Conservation (phyloP, 2,113 vertebrate genomes). For the Plotosus lineatus region DNA sequence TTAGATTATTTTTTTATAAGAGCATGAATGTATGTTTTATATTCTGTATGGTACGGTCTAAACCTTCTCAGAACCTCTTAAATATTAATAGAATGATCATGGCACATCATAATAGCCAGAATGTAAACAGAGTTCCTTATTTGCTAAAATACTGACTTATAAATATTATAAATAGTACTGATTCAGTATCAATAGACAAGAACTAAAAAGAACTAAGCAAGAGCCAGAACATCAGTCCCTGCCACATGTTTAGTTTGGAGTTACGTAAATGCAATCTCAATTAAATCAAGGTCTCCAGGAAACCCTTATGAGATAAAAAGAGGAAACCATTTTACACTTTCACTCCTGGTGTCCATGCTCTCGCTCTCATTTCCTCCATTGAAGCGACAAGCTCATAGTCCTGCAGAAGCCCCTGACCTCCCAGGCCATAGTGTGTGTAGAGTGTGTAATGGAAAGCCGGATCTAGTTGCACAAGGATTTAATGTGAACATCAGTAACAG, state of each 20-base stretch:
- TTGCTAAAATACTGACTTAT: too few relatives aligned
- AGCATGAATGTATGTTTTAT: neutral
- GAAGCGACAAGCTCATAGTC: conserved; percentile 37
- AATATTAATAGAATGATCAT: neutral
- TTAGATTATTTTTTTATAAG: neutral
- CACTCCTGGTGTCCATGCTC: neutral
- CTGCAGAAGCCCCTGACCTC: conserved; percentile 43
- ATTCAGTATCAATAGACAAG: too few relatives aligned
- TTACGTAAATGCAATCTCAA: neutral
- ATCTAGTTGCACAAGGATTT: conserved; percentile 62
- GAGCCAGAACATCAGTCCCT: neutral
- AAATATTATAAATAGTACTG: neutral
- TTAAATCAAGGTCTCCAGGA: neutral
- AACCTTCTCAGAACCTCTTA: neutral
- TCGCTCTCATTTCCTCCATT: neutral
- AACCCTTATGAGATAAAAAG: neutral
- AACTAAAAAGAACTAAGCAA: neutral
- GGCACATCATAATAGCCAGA: neutral
- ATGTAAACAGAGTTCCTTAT: neutral
- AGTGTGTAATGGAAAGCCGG: conserved; percentile 62
- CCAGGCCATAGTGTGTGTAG: conserved; percentile 49
- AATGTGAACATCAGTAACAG: conserved; percentile 54
- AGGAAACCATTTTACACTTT: neutral
- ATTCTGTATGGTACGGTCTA: neutral
- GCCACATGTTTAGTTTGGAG: neutral